Base-by-base conservation (phyloP, 2,797 vertebrate species). In the Meda fulgida region DNA sequence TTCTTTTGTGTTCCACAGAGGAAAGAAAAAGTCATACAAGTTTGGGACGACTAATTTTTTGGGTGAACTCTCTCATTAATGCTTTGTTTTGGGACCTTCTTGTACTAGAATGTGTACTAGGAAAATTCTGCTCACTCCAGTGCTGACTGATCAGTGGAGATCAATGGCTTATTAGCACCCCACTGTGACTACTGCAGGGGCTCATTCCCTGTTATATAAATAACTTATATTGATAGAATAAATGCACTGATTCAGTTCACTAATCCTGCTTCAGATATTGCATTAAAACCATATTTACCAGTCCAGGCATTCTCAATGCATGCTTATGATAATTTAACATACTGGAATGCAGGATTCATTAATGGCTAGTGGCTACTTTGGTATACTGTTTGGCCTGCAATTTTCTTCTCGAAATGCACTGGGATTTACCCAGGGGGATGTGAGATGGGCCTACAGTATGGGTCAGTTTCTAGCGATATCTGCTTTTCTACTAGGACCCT, bases 81-180 rank as follows among this genome's bases (percentile, higher is more conserved):
- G 48, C 65, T 36, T 53, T 65, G 48, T 18, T 29, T 55, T 63
- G 60, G 26, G 46, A 65, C 65, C 40, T 76, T 84, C 21, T 21
- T 36, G 5, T 60, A 65, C 23, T n/a, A 58, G 21, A 58, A 58
- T 65, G n/a, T 13, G 19, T 58, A 23, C 23, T 14, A 9, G 16
- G 26, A 6, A 40, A 77, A 38, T 40, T 19, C 36, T 51, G n/a
- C 67, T 79, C 18, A 0, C 65, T 53, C 3, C 21, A 53, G 58
- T 63, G 66, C 29, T 14, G 65, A 73, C 26, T 72, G 73, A 82
- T 87, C 69, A 80, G n/a, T 83, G 40, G 31, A 82, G 72, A 88
- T 87, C 84, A 84, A 53, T 84, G 69, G 46, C 77, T 85, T 76
- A 80, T 84, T 80, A 86, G 71, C 36, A 76, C 69, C 63, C 48